A percentile compares a stretch with the other conserved stretches of the same genome.
Conservation (phyloP, 2,888 invertebrate species). For the Nomada fabriciana region DNA sequence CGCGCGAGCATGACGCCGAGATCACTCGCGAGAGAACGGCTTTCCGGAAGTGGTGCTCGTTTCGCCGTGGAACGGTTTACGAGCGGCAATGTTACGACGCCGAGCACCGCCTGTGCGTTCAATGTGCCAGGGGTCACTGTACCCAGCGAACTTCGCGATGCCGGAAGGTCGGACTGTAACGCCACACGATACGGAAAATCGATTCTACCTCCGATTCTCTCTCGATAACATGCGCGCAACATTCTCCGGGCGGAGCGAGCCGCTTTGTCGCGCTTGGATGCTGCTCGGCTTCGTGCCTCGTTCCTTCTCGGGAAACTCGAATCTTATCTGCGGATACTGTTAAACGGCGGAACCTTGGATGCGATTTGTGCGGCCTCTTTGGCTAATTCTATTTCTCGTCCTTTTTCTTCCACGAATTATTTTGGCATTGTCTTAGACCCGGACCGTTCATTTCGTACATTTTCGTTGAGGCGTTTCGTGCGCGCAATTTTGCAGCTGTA, state of each 20-base stretch:
- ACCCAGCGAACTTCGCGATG: conserved; percentile 68
- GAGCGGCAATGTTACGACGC: conserved; percentile 66
- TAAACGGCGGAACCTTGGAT: too few species aligned
- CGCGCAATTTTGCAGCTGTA: too few species aligned
- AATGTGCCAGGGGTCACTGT: conserved; percentile 70
- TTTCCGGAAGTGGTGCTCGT: conserved; percentile 72
- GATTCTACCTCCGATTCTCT: conserved; percentile 55
- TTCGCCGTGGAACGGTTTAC: conserved; percentile 68
- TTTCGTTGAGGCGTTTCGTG: too few species aligned
- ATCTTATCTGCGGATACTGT: too few species aligned
- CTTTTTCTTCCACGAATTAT: too few species aligned
- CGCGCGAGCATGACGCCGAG: conserved; percentile 50
- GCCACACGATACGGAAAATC: conserved; percentile 64
- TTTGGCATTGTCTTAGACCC: too few species aligned
- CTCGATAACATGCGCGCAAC: conserved; percentile 34
- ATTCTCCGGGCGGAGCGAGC: conserved; percentile 8
- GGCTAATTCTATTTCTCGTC: too few species aligned
- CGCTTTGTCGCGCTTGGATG: conserved; percentile 6
- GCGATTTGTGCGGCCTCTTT: too few species aligned
- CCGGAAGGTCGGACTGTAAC: conserved; percentile 61
- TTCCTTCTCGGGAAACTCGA: background rate
- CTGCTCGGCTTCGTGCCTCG: background rate
- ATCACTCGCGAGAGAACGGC: conserved; percentile 37
- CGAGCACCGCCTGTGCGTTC: conserved; percentile 55
- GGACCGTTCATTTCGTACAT: too few species aligned